phyloP scores from a whole-genome alignment of 2,888 invertebrate species.

The Cantharis rustica region DNA sequence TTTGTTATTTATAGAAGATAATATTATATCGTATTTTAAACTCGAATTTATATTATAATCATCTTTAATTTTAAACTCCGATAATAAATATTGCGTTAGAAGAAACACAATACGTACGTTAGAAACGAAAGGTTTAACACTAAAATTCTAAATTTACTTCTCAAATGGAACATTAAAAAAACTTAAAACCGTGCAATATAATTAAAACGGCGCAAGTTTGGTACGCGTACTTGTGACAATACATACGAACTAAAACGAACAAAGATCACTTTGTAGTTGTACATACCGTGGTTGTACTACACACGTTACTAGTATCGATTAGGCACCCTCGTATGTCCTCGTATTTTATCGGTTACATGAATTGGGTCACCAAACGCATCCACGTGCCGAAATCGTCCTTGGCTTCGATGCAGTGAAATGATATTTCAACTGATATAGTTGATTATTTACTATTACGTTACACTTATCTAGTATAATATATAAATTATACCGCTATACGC shows the following conservation, averaged over 20 bases:
- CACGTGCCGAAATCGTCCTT: slow-evolving; percentile 47
- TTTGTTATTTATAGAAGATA: background rate
- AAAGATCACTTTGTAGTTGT: slow-evolving; percentile 23
- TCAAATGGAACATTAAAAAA: background rate
- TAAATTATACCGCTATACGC: background rate
- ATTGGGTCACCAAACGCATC: slow-evolving; percentile 46
- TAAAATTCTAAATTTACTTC: background rate
- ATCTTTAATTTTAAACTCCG: background rate
- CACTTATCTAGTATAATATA: background rate
- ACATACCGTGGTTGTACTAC: slow-evolving; percentile 35
- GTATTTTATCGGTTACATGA: slow-evolving; percentile 36
- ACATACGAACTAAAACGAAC: slow-evolving; percentile 7
- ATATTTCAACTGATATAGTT: slow-evolving; percentile 5
- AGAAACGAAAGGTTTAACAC: background rate
- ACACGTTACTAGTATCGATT: slow-evolving; percentile 46
- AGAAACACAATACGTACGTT: background rate
- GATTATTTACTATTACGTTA: background rate
- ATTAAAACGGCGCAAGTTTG: background rate
- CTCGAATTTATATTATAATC: background rate
- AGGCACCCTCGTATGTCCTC: slow-evolving; percentile 38
- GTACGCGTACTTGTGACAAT: slow-evolving; percentile 2
- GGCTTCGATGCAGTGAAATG: slow-evolving; percentile 40
- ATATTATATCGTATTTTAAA: background rate
- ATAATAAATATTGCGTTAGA: background rate
- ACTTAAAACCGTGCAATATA: background rate